Conservation (phyloP, 2,113 vertebrate genomes). For the Limanda limanda region DNA sequence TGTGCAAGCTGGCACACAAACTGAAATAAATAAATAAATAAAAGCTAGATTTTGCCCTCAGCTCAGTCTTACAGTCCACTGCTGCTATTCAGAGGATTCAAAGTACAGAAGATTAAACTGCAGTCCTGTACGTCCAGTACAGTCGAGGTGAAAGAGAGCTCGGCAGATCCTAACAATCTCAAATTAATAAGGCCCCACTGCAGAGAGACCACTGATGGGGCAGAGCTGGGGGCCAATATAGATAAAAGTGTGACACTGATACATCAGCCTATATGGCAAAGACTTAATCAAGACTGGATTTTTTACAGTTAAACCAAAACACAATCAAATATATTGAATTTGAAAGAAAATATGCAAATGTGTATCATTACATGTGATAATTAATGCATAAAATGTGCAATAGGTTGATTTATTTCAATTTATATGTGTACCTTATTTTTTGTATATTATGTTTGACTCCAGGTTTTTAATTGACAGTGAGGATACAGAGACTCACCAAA, state of each 20-base stretch:
- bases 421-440: neutral
- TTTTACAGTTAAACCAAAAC: no score
- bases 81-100: conserved; percentile 19
- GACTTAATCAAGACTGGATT: no score
- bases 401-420: neutral
- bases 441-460: neutral
- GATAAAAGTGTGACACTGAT: neutral
- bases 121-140: neutral
- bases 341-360: no score
- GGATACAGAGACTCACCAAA: neutral
- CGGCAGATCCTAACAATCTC: neutral
- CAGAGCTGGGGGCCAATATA: neutral
- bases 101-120: neutral
- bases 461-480: neutral
- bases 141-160: conserved; percentile 12
- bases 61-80: conserved; percentile 20
- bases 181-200: neutral
- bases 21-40: neutral
- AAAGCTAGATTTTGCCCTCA: conserved; percentile 9
- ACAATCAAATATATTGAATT: no score
- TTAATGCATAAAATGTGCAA: no score
- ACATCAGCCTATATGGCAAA: no score
- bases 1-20: neutral
- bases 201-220: no score
- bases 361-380: no score